Base-by-base conservation (phyloP, 2,797 vertebrate genomes). In the Chloroceryle amazona region DNA sequence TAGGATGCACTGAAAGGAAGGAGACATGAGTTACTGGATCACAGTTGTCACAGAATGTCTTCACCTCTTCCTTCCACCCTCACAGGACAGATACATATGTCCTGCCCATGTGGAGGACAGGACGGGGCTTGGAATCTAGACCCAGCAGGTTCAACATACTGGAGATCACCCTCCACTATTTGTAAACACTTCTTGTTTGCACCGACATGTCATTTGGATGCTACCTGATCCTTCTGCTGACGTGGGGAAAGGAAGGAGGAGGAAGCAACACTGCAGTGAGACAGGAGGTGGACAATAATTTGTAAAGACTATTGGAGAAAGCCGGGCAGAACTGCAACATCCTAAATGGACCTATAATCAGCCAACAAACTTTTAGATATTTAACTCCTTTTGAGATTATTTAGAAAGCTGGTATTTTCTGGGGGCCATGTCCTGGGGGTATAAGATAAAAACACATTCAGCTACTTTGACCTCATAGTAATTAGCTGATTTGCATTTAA, bases 101-200 rank as follows among this genome's bases (percentile, higher is more conserved):
- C 21, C 14, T 35, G 28, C 6, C n/a, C 16, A n/a, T 2, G 0
- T 9, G 26, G 23, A 66, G 19, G 33, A 28, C 41, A 39, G 6
- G 42, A 57, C 20, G 51, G 4, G 11, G 39, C 31, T 68, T 63
- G 57, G 6, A 3, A 25, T 54, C 33, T 65, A 29, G 8, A 15
- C 10, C 29, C 52, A 49, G 7, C 35, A 44, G 7, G 16, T 61
- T 57, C 47, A 22, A 18, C 23, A 7, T 21, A 29, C n/a, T 21
- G 23, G 13, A 15, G 25, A 33, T 19, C 1, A 0, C 18, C 46
- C 15, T 23, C 44, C 3, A 1, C 21, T 76, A 17, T 46, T 52
- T 58, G 37, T 6, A 31, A 46, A 31, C 26, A 46, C 23, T 49
- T 61, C 22, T 26, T 46, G 61, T 83, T 61, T 55, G 13, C 41